These are phyloP conservation scores for Scomber colias DNA, from an alignment of 2,113 vertebrate genomes.

Conservation along the genomic window DNA sequence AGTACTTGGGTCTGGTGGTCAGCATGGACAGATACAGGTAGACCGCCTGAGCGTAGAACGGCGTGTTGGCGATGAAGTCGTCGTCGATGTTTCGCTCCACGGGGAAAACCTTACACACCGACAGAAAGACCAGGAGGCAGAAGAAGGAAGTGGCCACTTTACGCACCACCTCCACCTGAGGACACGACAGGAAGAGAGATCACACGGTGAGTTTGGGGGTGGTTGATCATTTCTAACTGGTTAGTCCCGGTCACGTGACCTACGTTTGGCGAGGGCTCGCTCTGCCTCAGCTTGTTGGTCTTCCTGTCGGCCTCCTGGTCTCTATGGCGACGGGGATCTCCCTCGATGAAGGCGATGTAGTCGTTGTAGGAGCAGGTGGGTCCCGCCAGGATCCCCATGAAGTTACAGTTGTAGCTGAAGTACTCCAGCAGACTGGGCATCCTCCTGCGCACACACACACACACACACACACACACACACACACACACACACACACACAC, in stretches of 20 bases:
- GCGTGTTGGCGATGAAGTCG: constrained; percentile 88
- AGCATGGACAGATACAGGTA: constrained; percentile 93
- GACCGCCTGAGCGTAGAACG: constrained; percentile 87
- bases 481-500: too few relatives aligned
- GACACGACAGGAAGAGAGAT: constrained; percentile 37
- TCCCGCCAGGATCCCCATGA: constrained; percentile 96
- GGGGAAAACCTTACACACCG: constrained; percentile 88
- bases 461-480: not conserved
- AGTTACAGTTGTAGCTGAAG: constrained; percentile 97
- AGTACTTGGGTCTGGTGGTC: constrained; percentile 96
- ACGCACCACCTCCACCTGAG: constrained; percentile 88
- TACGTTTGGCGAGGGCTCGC: constrained; percentile 91
- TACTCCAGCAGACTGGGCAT: constrained; percentile 96
- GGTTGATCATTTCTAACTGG: too few relatives aligned
- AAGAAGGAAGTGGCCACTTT: constrained; percentile 92
- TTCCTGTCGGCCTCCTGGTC: constrained; percentile 84
- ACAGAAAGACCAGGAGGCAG: constrained; percentile 91
- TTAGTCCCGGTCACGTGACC: not conserved
- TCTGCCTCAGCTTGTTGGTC: constrained; percentile 82
- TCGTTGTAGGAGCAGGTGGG: constrained; percentile 96
- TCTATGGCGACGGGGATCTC: constrained; percentile 84
- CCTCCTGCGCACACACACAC: constrained; percentile 83
- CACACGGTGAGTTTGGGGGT: too few relatives aligned
- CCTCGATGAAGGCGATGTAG: constrained; percentile 96
- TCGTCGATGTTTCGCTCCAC: constrained; percentile 93